Base-by-base conservation (phyloP, 2,113 vertebrate genomes). In the Ceuthmochares aereus region DNA sequence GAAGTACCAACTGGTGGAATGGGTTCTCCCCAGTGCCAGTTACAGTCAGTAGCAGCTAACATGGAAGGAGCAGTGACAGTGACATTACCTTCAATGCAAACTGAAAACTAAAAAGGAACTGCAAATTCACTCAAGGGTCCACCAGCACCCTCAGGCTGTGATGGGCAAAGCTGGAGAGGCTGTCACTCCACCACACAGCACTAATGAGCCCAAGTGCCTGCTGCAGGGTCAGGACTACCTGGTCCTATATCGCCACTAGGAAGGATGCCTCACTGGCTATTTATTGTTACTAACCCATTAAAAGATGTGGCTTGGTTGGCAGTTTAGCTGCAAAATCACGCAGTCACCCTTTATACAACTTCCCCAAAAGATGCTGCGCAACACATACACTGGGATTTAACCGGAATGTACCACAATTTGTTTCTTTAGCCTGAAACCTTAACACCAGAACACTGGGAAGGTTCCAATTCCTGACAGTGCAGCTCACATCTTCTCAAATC, bases 191-290 rank as follows among this genome's bases (percentile, higher is more conserved):
- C 19, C 14, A 9, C 4, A 5, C 17, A 27, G 32, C 2, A 30
- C 29, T 1, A 23, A 27, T 0, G 0, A 60, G 30, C 20, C 34
- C 42, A 27, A 40, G n/a, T 30, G 11, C 47, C 37, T 22, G 18
- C 10, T 37, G 49, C 9, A 16, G n/a, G 9, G 36, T 10, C 5
- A 0, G 30, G 30, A 13, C 23, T 32, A 32, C 32, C 40, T 2
- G 14, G 2, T 7, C 12, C 22, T 5, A 3, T 23, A 49, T 3
- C 17, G n/a, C 6, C 51, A 70, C 18, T 49, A 73, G 19, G 19
- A 19, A 79, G 14, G 6, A 43, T 6, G 12, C 8, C 15, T 55
- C 10, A 3, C 8, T 8, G 7, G 10, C 37, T 5, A 13, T 29
- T 45, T n/a, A 21, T 6, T 45, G 27, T 27, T 36, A 63, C 25